Evolutionary conservation across 2,113 vertebrate genomes (phyloP).

Genomic region (Arothron firmamentum): DNA sequence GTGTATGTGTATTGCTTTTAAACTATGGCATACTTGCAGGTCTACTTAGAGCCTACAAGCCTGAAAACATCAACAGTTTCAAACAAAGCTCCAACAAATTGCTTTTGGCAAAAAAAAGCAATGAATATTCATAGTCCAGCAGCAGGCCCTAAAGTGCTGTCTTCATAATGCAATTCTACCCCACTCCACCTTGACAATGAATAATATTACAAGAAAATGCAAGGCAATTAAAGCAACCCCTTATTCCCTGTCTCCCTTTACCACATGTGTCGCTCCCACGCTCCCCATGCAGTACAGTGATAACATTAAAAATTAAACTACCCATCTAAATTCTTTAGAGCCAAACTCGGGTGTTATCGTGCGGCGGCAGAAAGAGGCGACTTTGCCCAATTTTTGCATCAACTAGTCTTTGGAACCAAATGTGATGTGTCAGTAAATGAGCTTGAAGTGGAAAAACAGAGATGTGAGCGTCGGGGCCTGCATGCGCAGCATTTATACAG

Average conservation of each 20-base stretch:
- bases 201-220: constrained; percentile 62
- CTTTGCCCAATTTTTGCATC: constrained; percentile 20
- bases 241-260: constrained; percentile 37
- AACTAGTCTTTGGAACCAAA: constrained; percentile 17
- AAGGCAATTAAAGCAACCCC: constrained; percentile 60
- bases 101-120: constrained; percentile 45
- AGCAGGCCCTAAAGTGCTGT: constrained; percentile 60
- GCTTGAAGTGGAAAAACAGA: not conserved
- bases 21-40: constrained; percentile 8
- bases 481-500: too few species aligned
- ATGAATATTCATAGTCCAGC: constrained; percentile 64
- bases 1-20: constrained; percentile 30
- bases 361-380: constrained; percentile 29
- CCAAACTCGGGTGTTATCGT: constrained; percentile 49
- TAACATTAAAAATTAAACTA: constrained; percentile 60
- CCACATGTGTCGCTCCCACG: constrained; percentile 38
- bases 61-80: constrained; percentile 45
- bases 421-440: not conserved
- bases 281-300: constrained; percentile 41
- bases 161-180: constrained; percentile 64
- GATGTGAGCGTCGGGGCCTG: too few species aligned
- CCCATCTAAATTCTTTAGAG: constrained; percentile 54
- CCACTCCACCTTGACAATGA: constrained; percentile 68
- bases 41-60: constrained; percentile 32
- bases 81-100: constrained; percentile 55